phyloP scores from a whole-genome alignment of 2,888 invertebrate species.

The Dioctria rufipes region DNA sequence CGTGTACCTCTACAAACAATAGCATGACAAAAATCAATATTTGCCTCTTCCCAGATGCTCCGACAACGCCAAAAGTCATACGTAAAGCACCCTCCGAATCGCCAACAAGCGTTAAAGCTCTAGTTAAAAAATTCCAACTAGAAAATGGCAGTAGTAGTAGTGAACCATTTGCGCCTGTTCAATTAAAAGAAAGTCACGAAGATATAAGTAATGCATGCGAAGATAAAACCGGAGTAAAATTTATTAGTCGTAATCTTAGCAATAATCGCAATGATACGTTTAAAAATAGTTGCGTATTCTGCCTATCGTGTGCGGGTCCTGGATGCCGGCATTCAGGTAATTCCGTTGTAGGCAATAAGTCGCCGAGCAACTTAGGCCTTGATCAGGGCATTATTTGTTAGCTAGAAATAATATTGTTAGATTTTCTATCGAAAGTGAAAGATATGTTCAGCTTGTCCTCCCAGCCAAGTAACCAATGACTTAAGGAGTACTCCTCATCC shows the following conservation, averaged over 20 bases:
- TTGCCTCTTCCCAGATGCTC: slow-evolving; percentile 76
- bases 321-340: slow-evolving; percentile 64
- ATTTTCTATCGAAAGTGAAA: slow-evolving; percentile 35
- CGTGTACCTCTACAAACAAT: slow-evolving; percentile 53
- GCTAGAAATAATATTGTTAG: slow-evolving; percentile 61
- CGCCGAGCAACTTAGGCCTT: slow-evolving; percentile 69
- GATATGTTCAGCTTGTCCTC: slow-evolving; percentile 37
- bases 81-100: slow-evolving; percentile 76
- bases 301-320: slow-evolving; percentile 63
- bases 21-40: slow-evolving; percentile 59
- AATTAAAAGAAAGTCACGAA: slow-evolving; percentile 55
- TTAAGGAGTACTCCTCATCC: slow-evolving; percentile 31
- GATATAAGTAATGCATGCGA: slow-evolving; percentile 39
- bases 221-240: slow-evolving; percentile 46
- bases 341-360: slow-evolving; percentile 64
- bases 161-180: slow-evolving; percentile 41
- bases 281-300: slow-evolving; percentile 64
- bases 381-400: slow-evolving; percentile 72
- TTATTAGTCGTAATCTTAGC: slow-evolving; percentile 31
- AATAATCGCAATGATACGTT: slow-evolving; percentile 56
- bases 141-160: slow-evolving; percentile 60
- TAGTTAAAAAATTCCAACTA: slow-evolving; percentile 71
- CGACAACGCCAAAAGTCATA: slow-evolving; percentile 79
- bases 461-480: slow-evolving; percentile 49
- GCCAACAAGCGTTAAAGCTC: slow-evolving; percentile 71